Evolutionary conservation across 2,888 invertebrate genomes (phyloP).

Genomic region (Leptinotarsa rubiginosa): DNA sequence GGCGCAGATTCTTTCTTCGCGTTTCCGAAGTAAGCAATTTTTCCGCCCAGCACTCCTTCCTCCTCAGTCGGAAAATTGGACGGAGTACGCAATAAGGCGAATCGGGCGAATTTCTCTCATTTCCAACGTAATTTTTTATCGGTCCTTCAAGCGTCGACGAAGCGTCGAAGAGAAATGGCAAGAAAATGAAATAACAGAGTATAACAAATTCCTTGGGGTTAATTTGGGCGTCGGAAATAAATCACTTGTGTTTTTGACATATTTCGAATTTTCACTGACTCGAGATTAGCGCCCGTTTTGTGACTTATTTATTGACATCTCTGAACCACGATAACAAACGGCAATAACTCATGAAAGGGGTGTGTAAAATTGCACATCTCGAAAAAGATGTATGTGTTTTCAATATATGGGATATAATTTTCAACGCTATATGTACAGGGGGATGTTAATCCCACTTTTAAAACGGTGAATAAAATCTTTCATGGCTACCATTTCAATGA

Average conservation of each 20-base stretch:
- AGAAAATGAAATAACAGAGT: conserved; percentile 33
- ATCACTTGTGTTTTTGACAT: conserved; percentile 28
- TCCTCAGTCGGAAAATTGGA: background rate
- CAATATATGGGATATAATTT: too few species aligned
- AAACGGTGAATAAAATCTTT: too few species aligned
- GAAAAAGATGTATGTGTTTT: background rate
- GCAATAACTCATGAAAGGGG: background rate
- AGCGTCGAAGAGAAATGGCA: conserved; percentile 13
- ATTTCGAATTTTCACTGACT: conserved; percentile 22
- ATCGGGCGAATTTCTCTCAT: conserved; percentile 7
- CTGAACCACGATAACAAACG: background rate
- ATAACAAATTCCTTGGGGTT: conserved; percentile 29
- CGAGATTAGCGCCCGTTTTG: conserved; percentile 21
- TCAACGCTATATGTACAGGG: too few species aligned
- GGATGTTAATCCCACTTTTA: too few species aligned
- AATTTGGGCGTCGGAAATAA: conserved; percentile 28
- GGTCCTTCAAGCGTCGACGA: conserved; percentile 17
- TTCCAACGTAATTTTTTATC: conserved; percentile 26
- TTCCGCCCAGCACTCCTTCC: background rate
- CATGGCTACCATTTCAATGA: too few species aligned
- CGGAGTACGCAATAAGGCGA: background rate
- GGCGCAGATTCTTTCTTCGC: too few species aligned
- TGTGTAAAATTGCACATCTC: background rate
- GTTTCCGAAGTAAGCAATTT: background rate
- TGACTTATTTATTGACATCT: conserved; percentile 10